Evolutionary conservation across 2,113 vertebrate genomes (phyloP).

Genomic region (Cryptomyrus ogoouensis): DNA sequence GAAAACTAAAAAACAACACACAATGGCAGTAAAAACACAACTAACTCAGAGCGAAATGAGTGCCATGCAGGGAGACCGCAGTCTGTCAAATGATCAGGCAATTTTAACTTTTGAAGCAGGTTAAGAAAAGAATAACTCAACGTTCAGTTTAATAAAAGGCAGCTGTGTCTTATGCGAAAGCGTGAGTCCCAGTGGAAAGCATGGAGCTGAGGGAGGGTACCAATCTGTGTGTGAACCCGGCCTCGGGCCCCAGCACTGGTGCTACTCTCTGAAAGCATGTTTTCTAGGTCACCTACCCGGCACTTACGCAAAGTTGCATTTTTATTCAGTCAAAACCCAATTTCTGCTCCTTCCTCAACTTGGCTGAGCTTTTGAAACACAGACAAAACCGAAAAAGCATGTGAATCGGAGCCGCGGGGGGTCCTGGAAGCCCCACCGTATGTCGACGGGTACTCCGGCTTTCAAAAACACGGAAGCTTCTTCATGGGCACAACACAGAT

Average conservation of each 20-base stretch:
- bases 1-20: neutral
- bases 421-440: slow-evolving; percentile 28
- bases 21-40: neutral
- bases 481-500: slow-evolving; percentile 1
- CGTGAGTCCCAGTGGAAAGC: neutral
- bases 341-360: neutral
- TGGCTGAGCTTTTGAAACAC: neutral
- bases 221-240: neutral
- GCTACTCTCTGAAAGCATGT: neutral
- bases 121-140: neutral
- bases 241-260: neutral
- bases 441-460: slow-evolving; percentile 48
- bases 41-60: neutral
- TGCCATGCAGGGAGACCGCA: neutral
- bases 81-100: neutral
- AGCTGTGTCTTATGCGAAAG: neutral
- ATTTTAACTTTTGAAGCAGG: neutral
- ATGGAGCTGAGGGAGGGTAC: neutral
- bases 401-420: slow-evolving; percentile 21
- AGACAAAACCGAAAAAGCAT: neutral
- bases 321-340: neutral
- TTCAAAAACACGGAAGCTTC: slow-evolving; percentile 18
- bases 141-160: neutral
- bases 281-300: slow-evolving; percentile 9
- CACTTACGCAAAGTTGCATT: neutral